Base-by-base conservation (phyloP, 2,888 invertebrate species). In the Ernsta delagoae region DNA sequence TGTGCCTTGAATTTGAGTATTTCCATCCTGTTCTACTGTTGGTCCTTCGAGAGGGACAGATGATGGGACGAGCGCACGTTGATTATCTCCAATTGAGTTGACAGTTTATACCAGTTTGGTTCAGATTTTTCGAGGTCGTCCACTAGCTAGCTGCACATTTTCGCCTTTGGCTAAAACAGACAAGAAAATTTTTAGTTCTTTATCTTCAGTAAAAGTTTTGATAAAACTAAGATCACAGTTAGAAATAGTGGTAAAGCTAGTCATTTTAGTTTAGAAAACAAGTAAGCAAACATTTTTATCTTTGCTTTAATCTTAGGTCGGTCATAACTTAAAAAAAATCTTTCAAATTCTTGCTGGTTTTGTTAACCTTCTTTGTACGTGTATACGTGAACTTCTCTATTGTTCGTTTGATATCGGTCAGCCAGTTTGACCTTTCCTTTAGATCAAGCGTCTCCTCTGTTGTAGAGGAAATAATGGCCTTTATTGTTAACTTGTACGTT, bases 71-170 rank as follows among this genome's bases (percentile, higher is more conserved):
- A 31, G 59, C 70, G 60, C 53, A 59, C 69, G 73, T 76, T 84
- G 80, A 87, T 87, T 87, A 87, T 84, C 83, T 82, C 75, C 82
- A 84, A 88, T 89, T 89, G 86, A 85, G 72, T 72, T 70, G 72
- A 72, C 74, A 73, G 73, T 71, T 65, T 63, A 86, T 86, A 88
- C 90, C 83, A 82, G 90, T 90, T 87, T 71, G 73, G 78, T 83
- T 89, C 84, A 85, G 90, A 85, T 83, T 73, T 74, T 70, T 66
- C 86, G 84, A 86, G 89, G 84, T 75, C 83, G 62, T 75, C 53
- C 69, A 71, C 60, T 73, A 71, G 60, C 71, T 66, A 59, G 53
- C 56, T 56, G 31, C 34, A 56, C 70, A 57, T 68, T 56, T 63
- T 68, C 50, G 68, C 57, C 48, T 57, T 62, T 61, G 56, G 36